Evolutionary conservation across 2,113 vertebrate species (phyloP).

Genomic region (Aldabrachelys gigantea): DNA sequence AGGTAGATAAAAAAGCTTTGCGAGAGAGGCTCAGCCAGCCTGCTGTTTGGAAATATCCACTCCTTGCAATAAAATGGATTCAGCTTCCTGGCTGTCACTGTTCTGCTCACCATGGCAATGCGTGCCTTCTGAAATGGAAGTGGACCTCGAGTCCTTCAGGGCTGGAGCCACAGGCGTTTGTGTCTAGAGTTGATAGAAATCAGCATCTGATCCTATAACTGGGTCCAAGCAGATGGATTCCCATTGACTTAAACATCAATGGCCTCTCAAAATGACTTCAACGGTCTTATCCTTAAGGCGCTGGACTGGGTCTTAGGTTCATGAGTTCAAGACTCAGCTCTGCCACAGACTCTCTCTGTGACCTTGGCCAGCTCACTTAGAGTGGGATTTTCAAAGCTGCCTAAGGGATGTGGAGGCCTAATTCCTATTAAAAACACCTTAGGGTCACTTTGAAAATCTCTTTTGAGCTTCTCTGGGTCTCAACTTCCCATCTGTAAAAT

Average conservation of each 20-base stretch:
- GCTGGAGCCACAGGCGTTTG: not conserved
- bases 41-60: not conserved
- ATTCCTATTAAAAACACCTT: not conserved
- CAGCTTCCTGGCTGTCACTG: not conserved
- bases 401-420: not conserved
- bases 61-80: not conserved
- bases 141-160: not conserved
- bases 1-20: not conserved
- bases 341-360: not conserved
- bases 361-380: not conserved
- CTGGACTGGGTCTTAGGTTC: not conserved
- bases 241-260: not conserved
- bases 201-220: not conserved
- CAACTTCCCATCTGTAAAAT: not conserved
- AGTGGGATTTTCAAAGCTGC: not conserved
- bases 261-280: not conserved
- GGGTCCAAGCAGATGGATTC: not conserved
- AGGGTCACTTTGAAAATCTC: not conserved
- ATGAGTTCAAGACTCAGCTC: not conserved
- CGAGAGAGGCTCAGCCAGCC: not conserved
- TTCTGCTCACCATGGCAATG: not conserved
- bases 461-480: not conserved
- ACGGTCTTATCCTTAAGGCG: not conserved
- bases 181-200: not conserved
- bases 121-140: not conserved